Conservation (phyloP, 2,797 vertebrate genomes). For the Lagodon rhomboides region DNA sequence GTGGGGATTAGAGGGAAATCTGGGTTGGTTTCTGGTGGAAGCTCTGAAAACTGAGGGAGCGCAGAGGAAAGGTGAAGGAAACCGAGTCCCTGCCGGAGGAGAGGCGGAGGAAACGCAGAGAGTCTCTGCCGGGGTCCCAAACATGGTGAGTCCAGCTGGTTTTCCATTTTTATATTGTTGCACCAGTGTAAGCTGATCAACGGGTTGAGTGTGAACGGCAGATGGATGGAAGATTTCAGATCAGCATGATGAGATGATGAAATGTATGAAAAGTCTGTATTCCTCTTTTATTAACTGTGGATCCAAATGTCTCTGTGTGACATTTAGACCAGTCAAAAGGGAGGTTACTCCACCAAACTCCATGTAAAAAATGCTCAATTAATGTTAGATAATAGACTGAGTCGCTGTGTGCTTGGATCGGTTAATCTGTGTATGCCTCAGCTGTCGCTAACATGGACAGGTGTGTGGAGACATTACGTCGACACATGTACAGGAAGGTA, state of each 20-base stretch:
- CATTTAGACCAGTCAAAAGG: not conserved
- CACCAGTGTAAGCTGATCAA: slow-evolving; percentile 12
- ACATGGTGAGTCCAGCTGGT: slow-evolving; percentile 38
- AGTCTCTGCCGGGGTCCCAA: not conserved
- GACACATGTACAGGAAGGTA: not conserved
- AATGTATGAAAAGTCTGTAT: not conserved
- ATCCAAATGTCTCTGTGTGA: not conserved
- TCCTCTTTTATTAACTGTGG: not conserved
- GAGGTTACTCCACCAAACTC: not conserved
- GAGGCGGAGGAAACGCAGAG: slow-evolving; percentile 13
- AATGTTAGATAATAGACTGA: not conserved
- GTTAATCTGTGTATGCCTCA: not conserved
- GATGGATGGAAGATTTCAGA: slow-evolving; percentile 36
- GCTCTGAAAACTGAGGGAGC: slow-evolving; percentile 46
- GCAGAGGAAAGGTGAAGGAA: slow-evolving; percentile 46
- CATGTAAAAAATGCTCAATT: not conserved
- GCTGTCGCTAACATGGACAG: not conserved
- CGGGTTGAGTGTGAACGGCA: slow-evolving; percentile 9
- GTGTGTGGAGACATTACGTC: not conserved
- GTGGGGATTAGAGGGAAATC: slow-evolving; percentile 75
- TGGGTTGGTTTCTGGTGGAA: slow-evolving; percentile 71
- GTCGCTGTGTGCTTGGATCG: not conserved
- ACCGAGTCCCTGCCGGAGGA: not conserved
- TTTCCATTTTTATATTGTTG: not conserved
- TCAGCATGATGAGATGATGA: slow-evolving; percentile 25